Evolutionary conservation across 2,113 vertebrate genomes (phyloP).

Genomic region (Ploceus nigricollis): DNA sequence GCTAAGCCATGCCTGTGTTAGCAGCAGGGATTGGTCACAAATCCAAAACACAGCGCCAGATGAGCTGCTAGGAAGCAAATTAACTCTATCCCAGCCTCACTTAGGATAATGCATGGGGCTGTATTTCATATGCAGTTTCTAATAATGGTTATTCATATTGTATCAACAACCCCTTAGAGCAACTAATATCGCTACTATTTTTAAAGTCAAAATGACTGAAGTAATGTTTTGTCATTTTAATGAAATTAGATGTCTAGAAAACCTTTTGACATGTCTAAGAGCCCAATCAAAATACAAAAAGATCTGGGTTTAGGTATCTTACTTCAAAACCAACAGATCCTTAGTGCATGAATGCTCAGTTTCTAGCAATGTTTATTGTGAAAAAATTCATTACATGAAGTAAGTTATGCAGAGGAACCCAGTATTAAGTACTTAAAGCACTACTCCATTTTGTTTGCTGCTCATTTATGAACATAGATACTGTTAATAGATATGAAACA

Average conservation of each 20-base stretch:
- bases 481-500: neutral
- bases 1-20: neutral
- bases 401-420: neutral
- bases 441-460: neutral
- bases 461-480: neutral
- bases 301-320: neutral
- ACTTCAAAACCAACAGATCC: neutral
- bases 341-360: neutral
- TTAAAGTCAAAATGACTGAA: neutral
- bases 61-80: neutral
- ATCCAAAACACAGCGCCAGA: neutral
- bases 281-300: neutral
- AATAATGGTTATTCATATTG: neutral
- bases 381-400: neutral
- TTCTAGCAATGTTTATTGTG: neutral
- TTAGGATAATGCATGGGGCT: neutral
- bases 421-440: neutral
- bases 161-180: neutral
- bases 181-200: neutral
- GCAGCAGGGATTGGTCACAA: neutral
- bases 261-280: neutral
- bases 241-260: neutral
- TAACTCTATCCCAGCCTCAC: neutral
- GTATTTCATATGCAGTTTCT: neutral
- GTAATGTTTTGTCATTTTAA: neutral